Conservation (phyloP, 1,140 invertebrate species). For the Zaprionus gabonicus region DNA sequence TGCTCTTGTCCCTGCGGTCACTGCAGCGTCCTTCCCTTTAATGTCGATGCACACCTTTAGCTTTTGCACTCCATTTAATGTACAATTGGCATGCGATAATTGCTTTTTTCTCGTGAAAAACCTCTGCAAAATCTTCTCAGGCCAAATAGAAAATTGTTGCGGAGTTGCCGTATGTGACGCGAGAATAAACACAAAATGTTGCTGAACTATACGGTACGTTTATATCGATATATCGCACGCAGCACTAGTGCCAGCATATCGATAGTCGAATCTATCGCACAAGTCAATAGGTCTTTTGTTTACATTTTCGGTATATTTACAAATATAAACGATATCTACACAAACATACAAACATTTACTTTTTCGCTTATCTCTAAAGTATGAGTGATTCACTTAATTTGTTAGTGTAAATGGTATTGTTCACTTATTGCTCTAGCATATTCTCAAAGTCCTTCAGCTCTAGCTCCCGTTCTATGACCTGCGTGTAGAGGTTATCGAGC, state of each 20-base stretch:
- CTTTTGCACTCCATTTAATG: conserved; percentile 49
- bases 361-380: background rate
- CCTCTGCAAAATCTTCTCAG: conserved; percentile 63
- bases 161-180: conserved; percentile 59
- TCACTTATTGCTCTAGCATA: conserved; percentile 58
- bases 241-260: background rate
- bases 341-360: background rate
- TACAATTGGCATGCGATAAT: conserved; percentile 41
- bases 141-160: conserved; percentile 56
- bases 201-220: conserved; percentile 23
- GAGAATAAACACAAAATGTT: conserved; percentile 56
- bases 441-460: conserved; percentile 85
- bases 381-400: background rate
- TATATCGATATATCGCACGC: conserved; percentile 46
- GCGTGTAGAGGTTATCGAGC: conserved; percentile 90
- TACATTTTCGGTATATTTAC: conserved; percentile 11
- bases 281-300: background rate
- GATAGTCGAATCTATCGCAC: background rate
- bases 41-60: conserved; percentile 24
- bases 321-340: conserved; percentile 3
- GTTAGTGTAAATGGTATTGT: background rate
- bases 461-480: conserved; percentile 92
- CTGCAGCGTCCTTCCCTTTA: conserved; percentile 37
- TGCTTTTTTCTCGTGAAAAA: conserved; percentile 55
- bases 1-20: conserved; percentile 16